These are phyloP conservation scores for Centroberyx gerrardi DNA, from an alignment of 2,797 vertebrate genomes.

Conservation along the genomic window DNA sequence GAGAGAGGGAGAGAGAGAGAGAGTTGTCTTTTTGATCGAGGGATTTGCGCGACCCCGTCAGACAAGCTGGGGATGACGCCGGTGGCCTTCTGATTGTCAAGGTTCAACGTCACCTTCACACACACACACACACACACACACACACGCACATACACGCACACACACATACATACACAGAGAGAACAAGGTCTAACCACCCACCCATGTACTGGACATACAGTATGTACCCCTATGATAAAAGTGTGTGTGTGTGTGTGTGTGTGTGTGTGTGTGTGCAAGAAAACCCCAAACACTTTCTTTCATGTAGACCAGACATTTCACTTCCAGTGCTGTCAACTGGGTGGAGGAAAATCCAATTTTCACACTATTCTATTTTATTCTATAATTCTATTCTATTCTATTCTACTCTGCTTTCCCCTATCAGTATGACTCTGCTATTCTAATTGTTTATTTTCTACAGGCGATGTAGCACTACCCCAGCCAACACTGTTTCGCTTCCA, in stretches of 20 bases:
- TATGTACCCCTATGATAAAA: no score
- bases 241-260: background rate
- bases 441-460: slow-evolving; percentile 53
- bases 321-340: no score
- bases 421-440: slow-evolving; percentile 23
- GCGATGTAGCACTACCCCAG: slow-evolving; percentile 41
- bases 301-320: no score
- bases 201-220: background rate
- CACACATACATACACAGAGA: background rate
- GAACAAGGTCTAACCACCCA: background rate
- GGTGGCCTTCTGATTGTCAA: slow-evolving; percentile 26
- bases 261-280: no score
- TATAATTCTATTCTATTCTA: background rate
- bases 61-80: slow-evolving; percentile 33
- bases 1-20: background rate
- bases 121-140: background rate
- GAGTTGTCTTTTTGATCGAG: slow-evolving; percentile 2
- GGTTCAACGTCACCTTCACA: slow-evolving; percentile 23
- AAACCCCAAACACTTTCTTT: no score
- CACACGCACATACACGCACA: background rate
- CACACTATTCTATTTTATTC: no score
- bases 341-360: no score
- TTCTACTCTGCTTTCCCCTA: slow-evolving; percentile 9
- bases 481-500: slow-evolving; percentile 48
- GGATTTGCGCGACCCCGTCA: slow-evolving; percentile 46